A percentile compares a stretch with the other conserved stretches of the same genome.
phyloP scores from a whole-genome alignment of 2,797 vertebrate species.

The Tympanoctomys barrerae region DNA sequence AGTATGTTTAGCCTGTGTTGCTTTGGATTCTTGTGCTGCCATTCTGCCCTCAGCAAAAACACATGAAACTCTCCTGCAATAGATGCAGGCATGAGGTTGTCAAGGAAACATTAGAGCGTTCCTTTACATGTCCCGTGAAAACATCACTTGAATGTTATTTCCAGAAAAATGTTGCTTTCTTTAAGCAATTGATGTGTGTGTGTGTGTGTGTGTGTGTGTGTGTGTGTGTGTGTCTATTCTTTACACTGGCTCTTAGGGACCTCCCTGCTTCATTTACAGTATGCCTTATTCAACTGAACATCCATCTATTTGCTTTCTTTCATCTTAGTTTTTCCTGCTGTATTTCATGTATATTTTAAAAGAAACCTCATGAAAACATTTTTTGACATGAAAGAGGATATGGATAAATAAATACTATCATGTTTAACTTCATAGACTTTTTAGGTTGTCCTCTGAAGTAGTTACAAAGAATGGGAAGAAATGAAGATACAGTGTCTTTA shows the following conservation, averaged over 20 bases:
- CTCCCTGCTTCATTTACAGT: not conserved
- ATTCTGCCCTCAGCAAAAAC: not conserved
- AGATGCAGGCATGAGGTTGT: not conserved
- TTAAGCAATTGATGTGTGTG: not conserved
- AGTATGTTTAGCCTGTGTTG: not conserved
- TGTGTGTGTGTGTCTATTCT: not conserved
- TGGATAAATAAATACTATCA: slow-evolving; percentile 2
- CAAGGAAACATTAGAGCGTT: slow-evolving; percentile 46
- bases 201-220: not conserved
- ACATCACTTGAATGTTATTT: not conserved
- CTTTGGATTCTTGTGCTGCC: not conserved
- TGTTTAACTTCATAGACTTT: not conserved
- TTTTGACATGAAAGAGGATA: not conserved
- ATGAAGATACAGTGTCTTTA: not conserved
- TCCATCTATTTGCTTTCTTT: not conserved
- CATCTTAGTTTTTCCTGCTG: not conserved
- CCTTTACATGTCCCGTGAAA: slow-evolving; percentile 24
- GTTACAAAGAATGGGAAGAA: not conserved
- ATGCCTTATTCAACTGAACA: not conserved
- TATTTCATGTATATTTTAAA: slow-evolving; percentile 1
- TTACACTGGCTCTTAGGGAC: slow-evolving; percentile 16
- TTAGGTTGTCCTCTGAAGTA: slow-evolving; percentile 14
- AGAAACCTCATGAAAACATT: not conserved
- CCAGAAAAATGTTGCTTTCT: slow-evolving; percentile 28
- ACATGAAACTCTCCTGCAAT: not conserved